A percentile compares a stretch with the other conserved stretches of the same genome.
phyloP scores from a whole-genome alignment of 2,888 invertebrate genomes.

The Lithophane ornitopus region DNA sequence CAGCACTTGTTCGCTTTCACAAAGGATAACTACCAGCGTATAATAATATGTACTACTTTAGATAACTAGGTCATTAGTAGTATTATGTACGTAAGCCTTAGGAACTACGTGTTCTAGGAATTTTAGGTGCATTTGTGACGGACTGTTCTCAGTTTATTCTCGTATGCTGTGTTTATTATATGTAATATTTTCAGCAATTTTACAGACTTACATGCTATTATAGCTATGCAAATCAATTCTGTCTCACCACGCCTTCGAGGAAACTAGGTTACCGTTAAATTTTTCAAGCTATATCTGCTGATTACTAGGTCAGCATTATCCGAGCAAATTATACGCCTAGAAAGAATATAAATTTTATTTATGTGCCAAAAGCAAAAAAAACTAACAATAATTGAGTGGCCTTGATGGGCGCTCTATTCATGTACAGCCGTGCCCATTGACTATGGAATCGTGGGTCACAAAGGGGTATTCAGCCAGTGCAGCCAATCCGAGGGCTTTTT shows the following conservation, averaged over 20 bases:
- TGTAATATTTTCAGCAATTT: conserved; percentile 25
- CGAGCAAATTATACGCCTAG: conserved; percentile 40
- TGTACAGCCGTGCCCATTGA: conserved; percentile 62
- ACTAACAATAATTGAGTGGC: conserved; percentile 59
- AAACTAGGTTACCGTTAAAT: conserved; percentile 42
- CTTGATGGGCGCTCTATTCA: conserved; percentile 65
- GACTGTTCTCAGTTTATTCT: background rate
- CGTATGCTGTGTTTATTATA: background rate
- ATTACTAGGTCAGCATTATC: conserved; percentile 41
- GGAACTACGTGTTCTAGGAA: conserved; percentile 33
- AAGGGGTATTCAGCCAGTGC: conserved; percentile 63
- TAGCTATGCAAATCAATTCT: conserved; percentile 23
- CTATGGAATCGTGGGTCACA: conserved; percentile 62
- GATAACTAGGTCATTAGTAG: conserved; percentile 57
- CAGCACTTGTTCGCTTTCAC: conserved; percentile 60
- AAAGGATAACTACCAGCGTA: conserved; percentile 51
- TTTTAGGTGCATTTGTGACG: background rate
- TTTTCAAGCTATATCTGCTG: conserved; percentile 40
- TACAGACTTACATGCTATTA: conserved; percentile 4
- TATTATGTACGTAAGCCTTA: conserved; percentile 42
- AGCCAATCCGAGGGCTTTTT: conserved; percentile 55
- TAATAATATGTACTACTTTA: conserved; percentile 53
- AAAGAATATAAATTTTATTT: conserved; percentile 37
- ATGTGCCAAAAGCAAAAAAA: conserved; percentile 39
- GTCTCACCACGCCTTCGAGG: conserved; percentile 25